phyloP scores from a whole-genome alignment of 2,797 vertebrate genomes.

The Hybognathus amarus region DNA sequence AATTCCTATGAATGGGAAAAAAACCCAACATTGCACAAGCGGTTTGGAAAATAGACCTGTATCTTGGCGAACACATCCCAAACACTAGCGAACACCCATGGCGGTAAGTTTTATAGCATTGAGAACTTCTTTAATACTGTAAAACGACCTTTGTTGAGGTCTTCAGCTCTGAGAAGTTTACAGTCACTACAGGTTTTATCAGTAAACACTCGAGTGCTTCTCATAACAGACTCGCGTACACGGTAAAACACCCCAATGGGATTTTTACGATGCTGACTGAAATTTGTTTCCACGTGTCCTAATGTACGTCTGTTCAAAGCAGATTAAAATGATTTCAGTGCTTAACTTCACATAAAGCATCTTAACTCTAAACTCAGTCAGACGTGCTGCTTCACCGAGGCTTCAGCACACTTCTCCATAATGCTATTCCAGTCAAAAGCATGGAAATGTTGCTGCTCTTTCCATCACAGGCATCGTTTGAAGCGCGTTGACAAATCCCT shows the following conservation, averaged over 20 bases:
- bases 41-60: not conserved
- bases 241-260: constrained; percentile 70
- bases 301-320: constrained; percentile 64
- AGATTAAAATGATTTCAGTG: constrained; percentile 72
- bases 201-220: constrained; percentile 35
- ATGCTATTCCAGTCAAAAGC: constrained; percentile 2
- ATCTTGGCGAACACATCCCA: not conserved
- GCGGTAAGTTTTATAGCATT: not conserved
- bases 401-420: not conserved
- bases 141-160: not conserved
- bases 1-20: not conserved
- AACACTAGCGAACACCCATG: not conserved
- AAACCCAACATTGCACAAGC: no score
- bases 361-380: constrained; percentile 60
- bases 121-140: not conserved
- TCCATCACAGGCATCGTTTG: constrained; percentile 5
- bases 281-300: constrained; percentile 63
- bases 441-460: not conserved
- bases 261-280: constrained; percentile 70
- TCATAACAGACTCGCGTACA: constrained; percentile 47
- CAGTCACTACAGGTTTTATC: constrained; percentile 49
- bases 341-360: constrained; percentile 66
- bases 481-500: constrained; percentile 42
- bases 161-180: constrained; percentile 20
- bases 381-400: constrained; percentile 20